phyloP scores from a whole-genome alignment of 2,113 vertebrate species.

The Dunckerocampus dactyliophorus region DNA sequence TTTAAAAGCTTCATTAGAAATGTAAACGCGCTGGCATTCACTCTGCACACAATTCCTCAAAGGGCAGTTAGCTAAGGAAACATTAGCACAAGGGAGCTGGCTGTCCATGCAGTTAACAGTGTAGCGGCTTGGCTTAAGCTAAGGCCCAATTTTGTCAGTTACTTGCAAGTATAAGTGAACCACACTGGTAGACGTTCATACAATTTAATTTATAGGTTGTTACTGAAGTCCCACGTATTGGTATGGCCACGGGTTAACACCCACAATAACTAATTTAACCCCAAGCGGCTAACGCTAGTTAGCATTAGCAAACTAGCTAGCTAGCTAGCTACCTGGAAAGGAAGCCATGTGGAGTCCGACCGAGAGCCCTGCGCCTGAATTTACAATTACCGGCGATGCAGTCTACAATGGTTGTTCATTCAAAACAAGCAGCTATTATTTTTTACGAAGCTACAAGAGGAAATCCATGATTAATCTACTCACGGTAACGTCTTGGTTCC shows the following conservation, averaged over 20 bases:
- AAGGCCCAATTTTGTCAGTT: constrained; percentile 41
- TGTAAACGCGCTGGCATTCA: neutral
- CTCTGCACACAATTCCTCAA: neutral
- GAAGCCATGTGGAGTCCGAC: constrained; percentile 61
- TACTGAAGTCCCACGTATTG: neutral
- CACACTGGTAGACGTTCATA: neutral
- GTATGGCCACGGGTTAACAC: neutral
- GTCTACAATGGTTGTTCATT: neutral
- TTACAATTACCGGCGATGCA: neutral
- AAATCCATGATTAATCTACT: constrained; percentile 32
- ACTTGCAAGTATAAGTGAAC: neutral
- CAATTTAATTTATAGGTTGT: neutral
- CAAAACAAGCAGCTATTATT: neutral
- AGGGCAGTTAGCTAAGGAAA: neutral
- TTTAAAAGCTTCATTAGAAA: neutral
- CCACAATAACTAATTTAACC: constrained; percentile 24
- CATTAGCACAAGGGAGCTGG: neutral
- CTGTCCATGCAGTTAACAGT: neutral
- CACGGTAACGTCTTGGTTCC: constrained; percentile 41
- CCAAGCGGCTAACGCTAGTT: constrained; percentile 23
- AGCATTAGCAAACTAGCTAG: constrained; percentile 23
- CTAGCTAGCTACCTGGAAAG: constrained; percentile 35
- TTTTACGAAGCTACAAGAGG: fast-evolving
- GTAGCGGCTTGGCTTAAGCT: constrained; percentile 12
- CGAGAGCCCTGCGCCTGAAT: constrained; percentile 13